These are phyloP conservation scores for Atherix ibis DNA, from an alignment of 2,888 invertebrate species.

Conservation along the genomic window DNA sequence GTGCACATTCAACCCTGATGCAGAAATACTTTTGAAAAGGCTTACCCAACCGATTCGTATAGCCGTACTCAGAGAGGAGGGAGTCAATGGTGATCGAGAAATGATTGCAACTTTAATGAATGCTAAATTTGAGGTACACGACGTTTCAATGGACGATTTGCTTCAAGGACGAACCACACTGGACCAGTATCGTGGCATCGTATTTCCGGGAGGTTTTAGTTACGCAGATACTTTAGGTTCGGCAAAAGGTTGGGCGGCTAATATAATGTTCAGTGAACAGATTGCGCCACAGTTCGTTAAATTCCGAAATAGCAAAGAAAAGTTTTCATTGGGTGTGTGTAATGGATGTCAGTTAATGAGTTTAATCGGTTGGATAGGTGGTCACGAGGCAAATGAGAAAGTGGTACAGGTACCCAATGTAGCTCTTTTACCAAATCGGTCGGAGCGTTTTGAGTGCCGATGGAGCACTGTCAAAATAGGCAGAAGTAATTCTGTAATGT, in stretches of 20 bases:
- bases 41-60: constrained; percentile 43
- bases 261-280: constrained; percentile 62
- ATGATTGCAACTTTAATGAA: constrained; percentile 82
- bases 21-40: constrained; percentile 29
- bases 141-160: constrained; percentile 88
- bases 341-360: constrained; percentile 97
- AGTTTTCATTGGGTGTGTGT: constrained; percentile 94
- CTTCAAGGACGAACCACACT: constrained; percentile 51
- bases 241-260: constrained; percentile 96
- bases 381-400: constrained; percentile 25
- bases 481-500: constrained; percentile 52
- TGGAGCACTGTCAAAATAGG: constrained; percentile 63
- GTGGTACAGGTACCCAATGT: constrained; percentile 39
- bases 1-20: constrained; percentile 53
- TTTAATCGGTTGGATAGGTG: constrained; percentile 77
- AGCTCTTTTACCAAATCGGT: constrained; percentile 68
- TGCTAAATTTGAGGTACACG: constrained; percentile 84
- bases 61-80: constrained; percentile 92
- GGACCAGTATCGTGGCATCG: constrained; percentile 70
- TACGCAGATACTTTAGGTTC: constrained; percentile 95
- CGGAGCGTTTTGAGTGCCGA: constrained; percentile 71
- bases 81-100: constrained; percentile 86
- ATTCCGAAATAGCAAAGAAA: constrained; percentile 61
- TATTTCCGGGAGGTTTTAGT: constrained; percentile 96
- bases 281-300: constrained; percentile 60